Base-by-base conservation (phyloP, 2,113 vertebrate species). In the Myanophis thanlyinensis region DNA sequence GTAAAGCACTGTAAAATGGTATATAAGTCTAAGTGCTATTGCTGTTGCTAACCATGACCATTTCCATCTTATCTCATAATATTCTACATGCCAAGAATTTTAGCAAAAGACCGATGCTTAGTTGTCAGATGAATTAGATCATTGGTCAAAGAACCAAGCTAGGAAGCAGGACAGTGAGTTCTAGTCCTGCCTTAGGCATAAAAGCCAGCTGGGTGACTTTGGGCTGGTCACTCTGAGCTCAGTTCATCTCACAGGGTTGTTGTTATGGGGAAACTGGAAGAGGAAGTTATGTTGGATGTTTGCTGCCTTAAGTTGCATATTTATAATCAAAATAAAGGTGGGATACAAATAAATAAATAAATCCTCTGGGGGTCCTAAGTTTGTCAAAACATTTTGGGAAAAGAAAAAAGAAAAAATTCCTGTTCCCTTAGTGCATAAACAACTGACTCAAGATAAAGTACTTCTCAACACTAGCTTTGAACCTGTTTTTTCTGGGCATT, bases 361-460 rank as follows among this genome's bases (percentile, higher is more conserved):
- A 47, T 85, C n/a, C 59, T 49, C 25, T 4, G 48, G 40, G 15
- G 23, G 18, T 88, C 86, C 35, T 80, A 15, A 52, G 51, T 22
- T 44, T 88, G 20, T 30, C 35, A 25, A 35, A 87, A 73, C 84
- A 73, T 85, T 59, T 52, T 11, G 35, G 23, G 56, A 59, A 20
- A 35, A 85, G 87, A 87, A 27, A 4, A 84, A 59, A 12, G 30
- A 89, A 93, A 90, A 12, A 1, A 47, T 52, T 23, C 87, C 90
- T 92, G 87, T 89, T 85, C 88, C n/a, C 23, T 89, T 44, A 73
- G 13, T 73, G 1, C 51, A 18, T 54, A 93, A 67, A 84, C 10
- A 88, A 95, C 92, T 92, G 89, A 90, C 62, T 93, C 59, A 91
- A 87, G 90, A 94, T 92, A 94, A 95, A 95, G 20, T 90, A 93